A percentile compares a stretch with the other conserved stretches of the same genome.
Conservation (phyloP, 2,888 invertebrate genomes). For the Stegana nigrithorax region DNA sequence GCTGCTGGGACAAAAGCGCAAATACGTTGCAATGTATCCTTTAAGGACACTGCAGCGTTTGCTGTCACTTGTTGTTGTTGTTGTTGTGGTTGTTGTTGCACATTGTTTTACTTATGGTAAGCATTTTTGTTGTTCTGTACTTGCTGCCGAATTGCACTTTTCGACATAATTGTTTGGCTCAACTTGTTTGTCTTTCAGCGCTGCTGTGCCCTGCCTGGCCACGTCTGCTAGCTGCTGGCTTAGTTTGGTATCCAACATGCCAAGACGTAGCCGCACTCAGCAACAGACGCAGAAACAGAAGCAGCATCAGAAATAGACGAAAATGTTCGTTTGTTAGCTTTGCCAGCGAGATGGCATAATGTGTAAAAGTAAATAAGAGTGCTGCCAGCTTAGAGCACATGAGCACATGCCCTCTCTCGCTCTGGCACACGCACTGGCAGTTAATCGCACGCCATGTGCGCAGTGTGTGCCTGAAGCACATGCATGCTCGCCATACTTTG, state of each 20-base stretch:
- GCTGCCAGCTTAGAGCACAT: constrained; percentile 41
- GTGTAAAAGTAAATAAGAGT: constrained; percentile 53
- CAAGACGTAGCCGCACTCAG: background rate
- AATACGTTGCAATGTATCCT: background rate
- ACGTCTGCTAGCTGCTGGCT: background rate
- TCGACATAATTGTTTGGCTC: constrained; percentile 54
- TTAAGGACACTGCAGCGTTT: too few relatives aligned
- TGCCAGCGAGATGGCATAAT: constrained; percentile 41
- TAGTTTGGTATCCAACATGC: background rate
- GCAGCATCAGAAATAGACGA: background rate
- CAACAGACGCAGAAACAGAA: background rate
- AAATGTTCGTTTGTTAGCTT: constrained; percentile 15
- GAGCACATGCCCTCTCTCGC: too few relatives aligned
- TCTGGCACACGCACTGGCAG: too few relatives aligned
- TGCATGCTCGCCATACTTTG: too few relatives aligned
- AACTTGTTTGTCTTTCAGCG: constrained; percentile 18
- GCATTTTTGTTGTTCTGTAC: background rate
- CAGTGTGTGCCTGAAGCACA: too few relatives aligned
- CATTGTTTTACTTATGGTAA: too few relatives aligned
- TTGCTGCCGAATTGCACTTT: constrained; percentile 43
- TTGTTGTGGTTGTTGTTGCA: constrained; percentile 19
- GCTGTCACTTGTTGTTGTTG: too few relatives aligned
- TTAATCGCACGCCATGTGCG: too few relatives aligned
- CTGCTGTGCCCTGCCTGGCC: background rate
- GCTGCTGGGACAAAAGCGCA: background rate